phyloP scores from a whole-genome alignment of 1,140 invertebrate species.

The Macrobrachium nipponense region DNA sequence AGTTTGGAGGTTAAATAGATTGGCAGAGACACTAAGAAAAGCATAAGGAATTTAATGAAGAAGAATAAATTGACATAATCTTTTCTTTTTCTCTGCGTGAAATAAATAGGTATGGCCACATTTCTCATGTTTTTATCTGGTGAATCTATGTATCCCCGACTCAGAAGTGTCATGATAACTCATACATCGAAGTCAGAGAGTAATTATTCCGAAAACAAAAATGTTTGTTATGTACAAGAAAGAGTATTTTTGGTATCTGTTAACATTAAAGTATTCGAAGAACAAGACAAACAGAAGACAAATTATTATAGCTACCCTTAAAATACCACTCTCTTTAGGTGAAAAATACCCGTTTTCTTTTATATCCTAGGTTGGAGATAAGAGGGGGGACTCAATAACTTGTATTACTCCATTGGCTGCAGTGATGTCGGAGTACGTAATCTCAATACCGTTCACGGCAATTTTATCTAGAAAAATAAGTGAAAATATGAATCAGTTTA shows the following conservation, averaged over 20 bases:
- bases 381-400: conserved; percentile 47
- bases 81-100: too few species aligned
- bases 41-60: too few species aligned
- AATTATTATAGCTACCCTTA: neutral
- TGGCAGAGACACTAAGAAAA: too few species aligned
- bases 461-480: conserved; percentile 11
- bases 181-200: too few species aligned
- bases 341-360: conserved; percentile 12
- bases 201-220: too few species aligned
- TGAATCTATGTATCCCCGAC: too few species aligned
- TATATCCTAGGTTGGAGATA: conserved; percentile 29
- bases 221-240: neutral
- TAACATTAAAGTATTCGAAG: neutral
- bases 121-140: too few species aligned
- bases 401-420: conserved; percentile 46
- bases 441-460: conserved; percentile 27
- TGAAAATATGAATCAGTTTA: neutral
- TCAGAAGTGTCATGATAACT: too few species aligned
- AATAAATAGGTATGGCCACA: too few species aligned
- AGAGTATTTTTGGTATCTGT: neutral
- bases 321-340: conserved; percentile 1
- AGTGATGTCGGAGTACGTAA: conserved; percentile 48
- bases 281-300: neutral
- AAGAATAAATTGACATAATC: too few species aligned
- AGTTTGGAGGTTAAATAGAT: too few species aligned